These are phyloP conservation scores for Poeciliopsis turneri DNA, from an alignment of 2,797 vertebrate species.

Conservation along the genomic window DNA sequence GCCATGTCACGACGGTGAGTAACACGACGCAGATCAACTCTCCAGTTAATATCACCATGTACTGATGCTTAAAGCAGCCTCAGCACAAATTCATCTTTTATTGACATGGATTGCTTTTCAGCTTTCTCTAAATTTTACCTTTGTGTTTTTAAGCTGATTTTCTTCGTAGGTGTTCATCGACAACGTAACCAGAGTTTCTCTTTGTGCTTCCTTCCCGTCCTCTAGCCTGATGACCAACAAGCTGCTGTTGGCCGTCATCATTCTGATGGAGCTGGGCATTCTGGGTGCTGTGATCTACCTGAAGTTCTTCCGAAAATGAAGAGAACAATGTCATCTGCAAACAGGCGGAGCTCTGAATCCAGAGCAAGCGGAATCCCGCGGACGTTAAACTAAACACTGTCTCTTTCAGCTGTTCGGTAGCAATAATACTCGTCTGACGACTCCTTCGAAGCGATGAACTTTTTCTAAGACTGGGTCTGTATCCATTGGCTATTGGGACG, in stretches of 20 bases:
- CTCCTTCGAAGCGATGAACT: constrained; percentile 10
- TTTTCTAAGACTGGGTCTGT: constrained; percentile 3
- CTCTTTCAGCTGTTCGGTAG: constrained; percentile 35
- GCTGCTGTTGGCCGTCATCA: constrained; percentile 89
- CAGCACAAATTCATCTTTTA: background rate
- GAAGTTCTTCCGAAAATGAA: constrained; percentile 88
- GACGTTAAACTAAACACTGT: constrained; percentile 3
- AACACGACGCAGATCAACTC: accelerated
- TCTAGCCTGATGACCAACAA: constrained; percentile 93
- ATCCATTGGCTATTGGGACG: background rate
- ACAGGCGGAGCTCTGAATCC: constrained; percentile 7
- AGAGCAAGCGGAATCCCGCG: constrained; percentile 13
- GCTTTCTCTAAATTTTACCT: background rate
- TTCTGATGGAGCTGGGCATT: constrained; percentile 92
- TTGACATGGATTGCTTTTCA: background rate
- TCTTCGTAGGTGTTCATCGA: background rate
- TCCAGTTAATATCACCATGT: background rate
- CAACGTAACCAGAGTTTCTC: background rate
- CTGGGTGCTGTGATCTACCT: constrained; percentile 93
- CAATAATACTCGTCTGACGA: constrained; percentile 49
- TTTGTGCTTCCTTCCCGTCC: constrained; percentile 24
- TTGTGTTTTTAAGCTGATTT: background rate
- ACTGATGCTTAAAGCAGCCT: background rate
- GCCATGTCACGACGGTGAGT: constrained; percentile 92
- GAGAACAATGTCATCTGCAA: background rate